Conservation (phyloP, 2,888 invertebrate species). For the Cantharis lateralis region DNA sequence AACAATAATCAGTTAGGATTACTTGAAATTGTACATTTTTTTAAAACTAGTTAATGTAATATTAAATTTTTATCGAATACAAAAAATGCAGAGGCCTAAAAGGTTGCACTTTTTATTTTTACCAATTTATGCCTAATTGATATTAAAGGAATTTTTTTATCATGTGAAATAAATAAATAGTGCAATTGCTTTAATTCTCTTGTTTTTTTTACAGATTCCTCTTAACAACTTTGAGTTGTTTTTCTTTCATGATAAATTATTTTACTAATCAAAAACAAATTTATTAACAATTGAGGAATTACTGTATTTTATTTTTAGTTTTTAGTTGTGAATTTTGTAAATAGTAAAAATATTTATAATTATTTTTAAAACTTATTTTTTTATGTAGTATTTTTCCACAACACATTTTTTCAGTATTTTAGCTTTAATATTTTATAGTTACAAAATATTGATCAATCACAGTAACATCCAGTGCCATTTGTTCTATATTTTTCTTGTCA, state of each 20-base stretch:
- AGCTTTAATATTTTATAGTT: constrained; percentile 20
- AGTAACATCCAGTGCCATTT: constrained; percentile 25
- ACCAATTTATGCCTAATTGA: not conserved
- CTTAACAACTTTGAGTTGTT: not conserved
- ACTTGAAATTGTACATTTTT: constrained; percentile 29
- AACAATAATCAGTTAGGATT: constrained; percentile 10
- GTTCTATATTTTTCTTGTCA: constrained; percentile 7
- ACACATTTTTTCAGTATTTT: constrained; percentile 31
- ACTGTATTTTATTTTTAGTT: not conserved
- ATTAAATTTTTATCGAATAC: constrained; percentile 19
- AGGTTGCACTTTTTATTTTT: constrained; percentile 20
- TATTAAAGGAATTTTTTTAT: not conserved
- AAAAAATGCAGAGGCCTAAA: constrained; percentile 8
- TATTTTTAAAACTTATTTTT: constrained; percentile 33
- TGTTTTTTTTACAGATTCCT: constrained; percentile 8
- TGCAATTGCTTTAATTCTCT: constrained; percentile 15
- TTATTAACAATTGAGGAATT: not conserved
- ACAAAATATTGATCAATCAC: constrained; percentile 17
- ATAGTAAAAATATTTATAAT: constrained; percentile 31
- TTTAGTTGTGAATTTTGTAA: constrained; percentile 32
- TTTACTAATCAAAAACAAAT: not conserved
- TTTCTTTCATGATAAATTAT: not conserved
- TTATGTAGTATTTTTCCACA: constrained; percentile 34
- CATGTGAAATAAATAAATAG: not conserved
- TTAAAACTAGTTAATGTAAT: constrained; percentile 9